Evolutionary conservation across 2,797 vertebrate species (phyloP), one percentile per base, ranked within the genome.

Genomic region (Hipposideros larvatus): DNA sequence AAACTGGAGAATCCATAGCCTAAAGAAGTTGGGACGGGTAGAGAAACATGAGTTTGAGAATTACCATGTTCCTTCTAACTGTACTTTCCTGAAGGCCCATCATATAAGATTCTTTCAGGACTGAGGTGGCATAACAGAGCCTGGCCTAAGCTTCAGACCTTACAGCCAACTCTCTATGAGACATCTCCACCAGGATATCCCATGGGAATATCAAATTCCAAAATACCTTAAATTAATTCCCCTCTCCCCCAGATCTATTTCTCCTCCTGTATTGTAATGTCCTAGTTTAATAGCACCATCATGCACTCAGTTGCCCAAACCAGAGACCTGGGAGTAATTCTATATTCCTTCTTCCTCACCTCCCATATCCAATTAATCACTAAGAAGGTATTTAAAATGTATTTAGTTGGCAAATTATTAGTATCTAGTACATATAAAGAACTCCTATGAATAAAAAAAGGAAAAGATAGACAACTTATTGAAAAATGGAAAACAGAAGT

Each of bases 271-370:
- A 26, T 28, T 78, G 15, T 8, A 37, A 82, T 24, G 15, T 61
- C 68, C 31, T 68, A 82, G 8, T 57, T 86, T 78, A 89, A 90
- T 1, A 78, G 28, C 2, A 75, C 4, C 46, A 94, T 15, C 59
- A 83, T 66, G 21, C 82, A 93, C 31, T 88, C 80, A 88, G 53
- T 63, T 96, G 48, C 55, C 75, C 28, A 66, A 84, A 92, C 6
- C 37, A 89, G 63, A 89, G 80, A 87, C 15, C n/a, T 55, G 51
- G 28, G 21, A 92, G 24, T 75, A 84, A 90, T 71, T 94, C 70
- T 51, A 53, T 31, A 78, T 43, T 79, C 5, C 63, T 84, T n/a
- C 48, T 51, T 14, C 37, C 59, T 79, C 41, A 43, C 70, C 41
- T 96, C 21, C 63, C 53, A 87, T 37, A 65, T 34, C 53, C 79